Evolutionary conservation across 2,888 invertebrate species (phyloP), one percentile per base, ranked within the genome.

Genomic region (Capitulum mitella): DNA sequence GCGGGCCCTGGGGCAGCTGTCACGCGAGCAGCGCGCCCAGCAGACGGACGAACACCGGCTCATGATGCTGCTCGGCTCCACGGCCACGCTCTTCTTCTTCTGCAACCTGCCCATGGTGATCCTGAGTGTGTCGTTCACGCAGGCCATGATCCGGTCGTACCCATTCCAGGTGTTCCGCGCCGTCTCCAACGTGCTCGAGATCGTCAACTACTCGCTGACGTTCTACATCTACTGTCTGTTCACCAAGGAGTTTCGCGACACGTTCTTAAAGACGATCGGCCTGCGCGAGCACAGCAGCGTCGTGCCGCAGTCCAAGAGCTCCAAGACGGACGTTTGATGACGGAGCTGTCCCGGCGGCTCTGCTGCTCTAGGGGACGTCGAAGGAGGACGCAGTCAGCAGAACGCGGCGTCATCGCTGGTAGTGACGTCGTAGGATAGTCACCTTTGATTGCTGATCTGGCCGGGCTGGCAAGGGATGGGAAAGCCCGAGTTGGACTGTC

Each of bases 151-250:
- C 82, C 88, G 88, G 64, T 87, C 88, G 82, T 90, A 89, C 84
- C 88, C 90, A 61, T 91, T 91, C 85, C 80, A 82, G 81, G 89
- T 91, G 74, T 91, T 91, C 83, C 89, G 91, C 29, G 91, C 91
- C 0, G 85, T 91, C 77, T 91, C 92, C 79, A 92, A 92, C 86
- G 87, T 92, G 51, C 86, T 92, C 84, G 92, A 92, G 86, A 88
- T 92, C 77, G 89, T 90, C 82, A 92, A 92, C 85, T 92, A 92
- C 85, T 92, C 92, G 51, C 89, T 92, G 81, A 92, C 92, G 58
- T 92, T 92, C 87, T 91, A 92, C 85, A 91, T 92, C 80, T 92
- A 92, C 86, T 92, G 91, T 84, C 88, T 92, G 80, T 92, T 92
- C 85, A 92, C 92, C 82, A 91, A 92, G 83, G 92, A 92, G 83